Evolutionary conservation across 2,888 invertebrate species (phyloP).

Genomic region (Caenorhabditis sp.): DNA sequence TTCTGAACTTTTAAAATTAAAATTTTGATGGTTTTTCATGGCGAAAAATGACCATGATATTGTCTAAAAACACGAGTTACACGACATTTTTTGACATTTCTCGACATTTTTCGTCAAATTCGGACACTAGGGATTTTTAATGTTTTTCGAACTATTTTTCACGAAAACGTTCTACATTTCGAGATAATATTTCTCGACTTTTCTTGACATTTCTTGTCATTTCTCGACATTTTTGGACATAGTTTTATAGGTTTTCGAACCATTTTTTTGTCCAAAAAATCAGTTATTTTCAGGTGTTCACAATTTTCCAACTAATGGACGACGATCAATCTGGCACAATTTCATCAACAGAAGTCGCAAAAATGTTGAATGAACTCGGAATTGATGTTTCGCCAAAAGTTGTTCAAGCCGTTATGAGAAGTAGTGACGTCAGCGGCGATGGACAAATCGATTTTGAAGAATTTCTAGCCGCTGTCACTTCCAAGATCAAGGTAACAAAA

Average conservation of each 20-base stretch:
- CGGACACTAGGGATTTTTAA: background rate
- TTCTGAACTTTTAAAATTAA: no score
- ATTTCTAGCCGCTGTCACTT: conserved; percentile 56
- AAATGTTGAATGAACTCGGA: conserved; percentile 57
- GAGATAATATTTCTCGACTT: no score
- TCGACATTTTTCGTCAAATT: background rate
- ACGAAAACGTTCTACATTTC: no score
- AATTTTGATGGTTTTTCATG: no score
- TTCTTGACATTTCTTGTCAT: no score
- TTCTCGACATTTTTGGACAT: no score
- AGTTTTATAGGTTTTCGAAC: no score
- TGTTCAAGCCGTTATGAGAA: conserved; percentile 60
- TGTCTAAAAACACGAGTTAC: no score
- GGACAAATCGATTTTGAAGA: conserved; percentile 62
- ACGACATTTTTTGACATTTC: background rate
- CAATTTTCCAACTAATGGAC: conserved; percentile 60
- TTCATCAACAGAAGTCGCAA: conserved; percentile 56
- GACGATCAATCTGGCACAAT: conserved; percentile 59
- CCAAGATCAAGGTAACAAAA: conserved; percentile 50
- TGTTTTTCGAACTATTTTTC: no score
- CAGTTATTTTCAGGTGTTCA: conserved; percentile 42
- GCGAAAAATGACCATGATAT: no score
- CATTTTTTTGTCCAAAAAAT: background rate
- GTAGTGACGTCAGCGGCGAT: conserved; percentile 55
- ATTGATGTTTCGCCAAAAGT: conserved; percentile 62